These are phyloP conservation scores for Aphidius colemani DNA, from an alignment of 2,888 invertebrate genomes.

Conservation along the genomic window DNA sequence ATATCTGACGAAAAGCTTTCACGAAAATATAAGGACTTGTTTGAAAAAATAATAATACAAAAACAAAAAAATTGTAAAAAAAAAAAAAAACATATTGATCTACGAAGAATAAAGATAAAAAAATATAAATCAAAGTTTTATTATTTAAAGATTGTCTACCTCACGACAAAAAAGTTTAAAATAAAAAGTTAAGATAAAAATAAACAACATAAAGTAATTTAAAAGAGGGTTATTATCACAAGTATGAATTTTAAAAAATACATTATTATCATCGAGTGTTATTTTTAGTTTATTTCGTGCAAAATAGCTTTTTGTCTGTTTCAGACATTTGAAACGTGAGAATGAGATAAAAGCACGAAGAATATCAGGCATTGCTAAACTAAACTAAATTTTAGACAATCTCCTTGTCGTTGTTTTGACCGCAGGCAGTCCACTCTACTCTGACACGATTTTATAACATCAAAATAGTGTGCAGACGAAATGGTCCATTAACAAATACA, in stretches of 20 bases:
- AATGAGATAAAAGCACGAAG: not conserved
- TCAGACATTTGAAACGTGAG: slow-evolving; percentile 12
- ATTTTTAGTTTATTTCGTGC: not conserved
- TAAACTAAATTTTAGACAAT: slow-evolving; percentile 10
- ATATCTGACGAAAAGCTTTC: too few relatives aligned
- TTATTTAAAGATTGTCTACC: too few relatives aligned
- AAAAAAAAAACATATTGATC: too few relatives aligned
- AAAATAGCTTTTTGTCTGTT: slow-evolving; percentile 9
- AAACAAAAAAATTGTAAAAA: too few relatives aligned
- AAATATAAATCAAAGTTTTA: too few relatives aligned
- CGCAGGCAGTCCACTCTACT: slow-evolving; percentile 18
- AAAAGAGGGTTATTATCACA: not conserved
- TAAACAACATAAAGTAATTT: too few relatives aligned
- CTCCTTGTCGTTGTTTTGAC: slow-evolving; percentile 17
- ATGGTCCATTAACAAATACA: slow-evolving; percentile 33
- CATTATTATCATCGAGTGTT: slow-evolving; percentile 3
- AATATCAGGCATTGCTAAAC: not conserved
- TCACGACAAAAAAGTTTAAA: too few relatives aligned
- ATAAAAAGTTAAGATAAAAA: too few relatives aligned
- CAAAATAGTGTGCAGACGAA: slow-evolving; percentile 13
- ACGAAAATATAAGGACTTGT: too few relatives aligned
- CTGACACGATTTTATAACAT: not conserved
- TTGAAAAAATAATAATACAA: too few relatives aligned
- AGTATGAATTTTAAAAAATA: not conserved
- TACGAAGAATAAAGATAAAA: too few relatives aligned